phyloP scores from a whole-genome alignment of 2,888 invertebrate species.

The Alsophila aescularia region DNA sequence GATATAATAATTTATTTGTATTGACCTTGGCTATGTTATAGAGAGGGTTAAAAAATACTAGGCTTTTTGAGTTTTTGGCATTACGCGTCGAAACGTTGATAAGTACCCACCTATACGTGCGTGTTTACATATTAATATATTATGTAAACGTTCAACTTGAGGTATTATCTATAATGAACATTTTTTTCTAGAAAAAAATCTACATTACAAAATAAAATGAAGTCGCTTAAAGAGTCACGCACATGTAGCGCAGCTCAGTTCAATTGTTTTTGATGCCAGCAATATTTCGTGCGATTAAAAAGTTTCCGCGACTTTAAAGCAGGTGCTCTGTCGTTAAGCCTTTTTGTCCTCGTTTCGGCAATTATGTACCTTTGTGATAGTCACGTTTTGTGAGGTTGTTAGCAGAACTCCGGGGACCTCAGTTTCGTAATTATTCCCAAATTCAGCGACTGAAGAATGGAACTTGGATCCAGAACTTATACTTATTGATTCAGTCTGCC shows the following conservation, averaged over 20 bases:
- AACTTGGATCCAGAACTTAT: constrained; percentile 36
- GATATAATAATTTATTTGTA: too few relatives aligned
- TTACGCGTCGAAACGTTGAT: too few relatives aligned
- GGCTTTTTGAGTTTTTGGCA: too few relatives aligned
- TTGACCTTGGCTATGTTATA: too few relatives aligned
- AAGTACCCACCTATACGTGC: too few relatives aligned
- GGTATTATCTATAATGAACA: too few relatives aligned
- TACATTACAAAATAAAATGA: not conserved
- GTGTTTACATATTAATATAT: too few relatives aligned
- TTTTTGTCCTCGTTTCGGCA: constrained; percentile 30
- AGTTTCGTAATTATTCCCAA: constrained; percentile 42
- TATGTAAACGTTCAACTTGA: too few relatives aligned
- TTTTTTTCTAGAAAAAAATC: too few relatives aligned
- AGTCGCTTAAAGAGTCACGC: not conserved
- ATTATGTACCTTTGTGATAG: constrained; percentile 41
- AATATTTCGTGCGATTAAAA: constrained; percentile 18
- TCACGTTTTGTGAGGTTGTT: constrained; percentile 40
- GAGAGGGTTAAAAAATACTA: too few relatives aligned
- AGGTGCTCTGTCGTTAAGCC: constrained; percentile 25
- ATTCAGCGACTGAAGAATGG: constrained; percentile 40
- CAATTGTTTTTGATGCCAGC: constrained; percentile 5
- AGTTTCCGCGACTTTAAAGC: constrained; percentile 10
- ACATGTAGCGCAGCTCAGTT: not conserved
- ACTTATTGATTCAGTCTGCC: constrained; percentile 44
- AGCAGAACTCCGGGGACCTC: constrained; percentile 26